These are phyloP conservation scores for Drosophila recens DNA, from an alignment of 2,888 invertebrate species.

Conservation along the genomic window DNA sequence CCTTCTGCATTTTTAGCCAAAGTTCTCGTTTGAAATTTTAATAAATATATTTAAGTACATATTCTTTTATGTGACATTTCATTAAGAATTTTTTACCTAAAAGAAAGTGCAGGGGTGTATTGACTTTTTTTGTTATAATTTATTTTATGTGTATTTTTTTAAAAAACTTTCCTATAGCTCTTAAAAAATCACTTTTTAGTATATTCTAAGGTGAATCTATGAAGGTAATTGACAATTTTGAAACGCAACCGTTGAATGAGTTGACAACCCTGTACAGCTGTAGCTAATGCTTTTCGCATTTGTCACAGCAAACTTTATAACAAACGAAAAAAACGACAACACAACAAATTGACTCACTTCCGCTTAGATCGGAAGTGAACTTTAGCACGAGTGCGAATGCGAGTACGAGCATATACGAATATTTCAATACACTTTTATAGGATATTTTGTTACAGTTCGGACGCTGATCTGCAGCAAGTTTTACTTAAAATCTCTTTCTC, in stretches of 20 bases:
- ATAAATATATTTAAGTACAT: too few relatives aligned
- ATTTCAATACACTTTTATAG: not conserved
- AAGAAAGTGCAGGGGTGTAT: too few relatives aligned
- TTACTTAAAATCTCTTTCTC: not conserved
- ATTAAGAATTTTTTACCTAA: too few relatives aligned
- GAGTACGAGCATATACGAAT: not conserved
- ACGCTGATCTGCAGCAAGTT: not conserved
- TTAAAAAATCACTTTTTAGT: too few relatives aligned
- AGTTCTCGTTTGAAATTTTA: too few relatives aligned
- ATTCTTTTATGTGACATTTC: too few relatives aligned
- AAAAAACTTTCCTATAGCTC: too few relatives aligned
- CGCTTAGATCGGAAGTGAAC: constrained; percentile 14
- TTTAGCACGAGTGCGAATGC: not conserved
- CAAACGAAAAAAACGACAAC: constrained; percentile 4
- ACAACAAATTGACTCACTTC: constrained; percentile 13
- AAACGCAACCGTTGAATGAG: constrained; percentile 4
- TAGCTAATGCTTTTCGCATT: not conserved
- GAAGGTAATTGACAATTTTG: not conserved
- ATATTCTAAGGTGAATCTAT: not conserved
- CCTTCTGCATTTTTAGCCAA: not conserved
- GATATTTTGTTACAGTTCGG: constrained; percentile 9
- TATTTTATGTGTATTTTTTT: too few relatives aligned
- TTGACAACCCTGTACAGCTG: constrained; percentile 9
- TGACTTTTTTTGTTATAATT: too few relatives aligned
- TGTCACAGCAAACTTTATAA: constrained; percentile 6